Evolutionary conservation across 2,888 invertebrate species (phyloP).

Genomic region (Parascotia fuliginaria): DNA sequence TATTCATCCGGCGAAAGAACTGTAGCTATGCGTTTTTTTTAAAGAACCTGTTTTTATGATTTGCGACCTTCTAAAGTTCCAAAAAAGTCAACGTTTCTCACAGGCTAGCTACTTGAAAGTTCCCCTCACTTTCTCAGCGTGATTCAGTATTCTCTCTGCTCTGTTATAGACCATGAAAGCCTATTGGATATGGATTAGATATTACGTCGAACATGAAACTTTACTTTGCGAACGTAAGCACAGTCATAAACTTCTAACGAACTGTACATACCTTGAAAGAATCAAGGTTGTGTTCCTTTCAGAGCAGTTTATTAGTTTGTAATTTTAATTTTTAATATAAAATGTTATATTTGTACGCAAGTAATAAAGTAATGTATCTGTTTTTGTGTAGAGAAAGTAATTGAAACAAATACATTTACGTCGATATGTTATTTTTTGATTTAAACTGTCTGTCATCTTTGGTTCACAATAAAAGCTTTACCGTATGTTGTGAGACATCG

Average conservation of each 20-base stretch:
- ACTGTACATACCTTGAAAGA: conserved; percentile 35
- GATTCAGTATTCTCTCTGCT: conserved; percentile 29
- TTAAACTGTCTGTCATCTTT: not conserved
- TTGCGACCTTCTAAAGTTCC: not conserved
- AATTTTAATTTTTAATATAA: conserved; percentile 11
- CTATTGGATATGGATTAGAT: conserved; percentile 61
- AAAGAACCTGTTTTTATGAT: no score
- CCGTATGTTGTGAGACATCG: not conserved
- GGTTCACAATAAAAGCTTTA: not conserved
- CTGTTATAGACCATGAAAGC: conserved; percentile 61
- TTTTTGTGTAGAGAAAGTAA: conserved; percentile 5
- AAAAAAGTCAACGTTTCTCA: not conserved
- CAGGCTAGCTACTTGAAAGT: conserved; percentile 4
- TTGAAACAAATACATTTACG: not conserved
- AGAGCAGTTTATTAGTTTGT: conserved; percentile 29
- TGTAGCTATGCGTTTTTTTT: not conserved
- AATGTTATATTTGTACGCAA: conserved; percentile 14
- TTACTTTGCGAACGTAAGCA: conserved; percentile 53
- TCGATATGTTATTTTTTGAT: not conserved
- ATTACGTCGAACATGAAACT: conserved; percentile 56
- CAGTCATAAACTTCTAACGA: conserved; percentile 53
- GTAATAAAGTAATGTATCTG: not conserved
- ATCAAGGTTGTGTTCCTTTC: conserved; percentile 28
- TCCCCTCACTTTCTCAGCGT: conserved; percentile 17
- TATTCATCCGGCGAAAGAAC: conserved; percentile 4